Percentiles rank a stretch among this genome's conserved stretches.
Conservation (phyloP, 2,797 vertebrate species). For the Sebastes iracundus region DNA sequence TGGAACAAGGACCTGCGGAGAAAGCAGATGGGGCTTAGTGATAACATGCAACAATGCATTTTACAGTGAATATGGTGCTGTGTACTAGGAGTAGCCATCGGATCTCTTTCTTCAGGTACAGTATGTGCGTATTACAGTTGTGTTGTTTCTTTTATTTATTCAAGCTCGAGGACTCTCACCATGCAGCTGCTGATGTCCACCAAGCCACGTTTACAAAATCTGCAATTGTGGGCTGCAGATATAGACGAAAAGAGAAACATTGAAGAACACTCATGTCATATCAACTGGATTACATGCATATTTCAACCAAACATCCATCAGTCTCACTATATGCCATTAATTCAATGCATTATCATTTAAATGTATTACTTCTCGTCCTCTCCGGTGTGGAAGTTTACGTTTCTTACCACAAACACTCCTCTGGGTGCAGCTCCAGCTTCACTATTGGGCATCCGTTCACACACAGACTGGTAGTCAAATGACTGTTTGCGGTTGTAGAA, state of each 20-base stretch:
- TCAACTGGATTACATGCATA: not conserved
- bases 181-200: constrained; percentile 97
- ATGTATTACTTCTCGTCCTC: not conserved
- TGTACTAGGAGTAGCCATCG: not conserved
- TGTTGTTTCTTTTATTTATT: not conserved
- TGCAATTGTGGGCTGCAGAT: constrained; percentile 91
- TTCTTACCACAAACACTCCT: constrained; percentile 93
- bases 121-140: not conserved
- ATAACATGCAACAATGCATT: not conserved
- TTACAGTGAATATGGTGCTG: not conserved
- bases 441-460: constrained; percentile 88
- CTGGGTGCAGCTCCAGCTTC: constrained; percentile 91
- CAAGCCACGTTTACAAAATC: constrained; percentile 96
- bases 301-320: not conserved
- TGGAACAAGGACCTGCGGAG: constrained; percentile 93
- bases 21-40: not conserved
- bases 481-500: constrained; percentile 94
- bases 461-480: constrained; percentile 95
- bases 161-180: constrained; percentile 81
- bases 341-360: not conserved
- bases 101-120: not conserved
- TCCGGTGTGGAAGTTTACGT: not conserved
- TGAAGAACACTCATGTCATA: not conserved
- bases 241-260: constrained; percentile 18
- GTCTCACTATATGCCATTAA: not conserved